Conservation (phyloP, 2,797 vertebrate genomes). For the Chloroceryle amazona region DNA sequence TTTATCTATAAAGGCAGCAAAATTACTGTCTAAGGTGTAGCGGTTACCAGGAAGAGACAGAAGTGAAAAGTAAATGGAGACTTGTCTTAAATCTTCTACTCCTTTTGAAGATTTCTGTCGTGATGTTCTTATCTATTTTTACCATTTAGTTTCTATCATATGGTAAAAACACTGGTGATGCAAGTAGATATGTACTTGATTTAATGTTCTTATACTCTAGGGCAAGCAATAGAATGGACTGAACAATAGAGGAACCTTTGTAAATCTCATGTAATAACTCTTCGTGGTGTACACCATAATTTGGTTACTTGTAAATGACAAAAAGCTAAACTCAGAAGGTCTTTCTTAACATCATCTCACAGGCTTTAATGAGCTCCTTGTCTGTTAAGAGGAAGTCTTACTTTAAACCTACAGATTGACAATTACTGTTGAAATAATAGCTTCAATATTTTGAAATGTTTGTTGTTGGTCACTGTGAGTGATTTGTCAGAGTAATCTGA, state of each 20-base stretch:
- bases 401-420: background rate
- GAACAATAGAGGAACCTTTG: background rate
- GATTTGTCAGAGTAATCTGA: background rate
- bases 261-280: background rate
- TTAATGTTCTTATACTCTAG: background rate
- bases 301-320: background rate
- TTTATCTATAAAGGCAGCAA: background rate
- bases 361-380: background rate
- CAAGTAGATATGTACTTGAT: background rate
- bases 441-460: background rate
- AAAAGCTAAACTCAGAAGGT: background rate
- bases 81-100: background rate
- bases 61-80: background rate
- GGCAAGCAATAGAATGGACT: background rate
- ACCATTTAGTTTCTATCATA: background rate
- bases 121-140: background rate
- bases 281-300: background rate
- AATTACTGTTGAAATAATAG: background rate
- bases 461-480: background rate
- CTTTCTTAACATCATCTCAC: background rate
- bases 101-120: background rate
- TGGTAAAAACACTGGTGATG: background rate
- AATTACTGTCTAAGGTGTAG: background rate
- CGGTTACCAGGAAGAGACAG: background rate
- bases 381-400: background rate